These are phyloP conservation scores for Brachypalpus laphriformis DNA, from an alignment of 2,888 invertebrate genomes.

Conservation along the genomic window DNA sequence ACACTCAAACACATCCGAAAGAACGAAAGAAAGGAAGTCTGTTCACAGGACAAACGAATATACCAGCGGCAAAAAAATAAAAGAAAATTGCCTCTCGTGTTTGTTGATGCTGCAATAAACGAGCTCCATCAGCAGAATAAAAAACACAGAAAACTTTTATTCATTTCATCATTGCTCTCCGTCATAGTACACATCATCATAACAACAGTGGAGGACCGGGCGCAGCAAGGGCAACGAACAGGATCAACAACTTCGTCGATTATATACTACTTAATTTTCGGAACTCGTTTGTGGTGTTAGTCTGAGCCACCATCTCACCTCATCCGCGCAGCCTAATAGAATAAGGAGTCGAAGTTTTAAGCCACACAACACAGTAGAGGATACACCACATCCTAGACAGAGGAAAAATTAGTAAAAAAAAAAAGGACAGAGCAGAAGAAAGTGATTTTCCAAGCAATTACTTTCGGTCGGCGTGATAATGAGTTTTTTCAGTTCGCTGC, in stretches of 20 bases:
- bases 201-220: constrained; percentile 1
- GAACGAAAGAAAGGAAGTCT: not conserved
- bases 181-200: constrained; percentile 47
- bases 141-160: constrained; percentile 48
- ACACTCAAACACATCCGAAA: not conserved
- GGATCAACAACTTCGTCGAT: constrained; percentile 66
- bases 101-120: constrained; percentile 63
- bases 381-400: not conserved
- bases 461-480: constrained; percentile 82
- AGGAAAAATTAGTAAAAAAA: not conserved
- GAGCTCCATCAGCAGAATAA: constrained; percentile 40
- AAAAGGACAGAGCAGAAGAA: constrained; percentile 33
- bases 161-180: constrained; percentile 35
- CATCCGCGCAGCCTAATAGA: constrained; percentile 6
- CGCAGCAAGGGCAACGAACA: not conserved
- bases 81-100: constrained; percentile 50
- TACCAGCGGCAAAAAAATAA: not conserved
- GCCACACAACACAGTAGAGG: not conserved
- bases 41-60: constrained; percentile 2
- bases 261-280: constrained; percentile 63
- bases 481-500: constrained; percentile 94
- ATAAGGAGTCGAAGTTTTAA: constrained; percentile 36
- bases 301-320: not conserved
- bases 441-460: constrained; percentile 72
- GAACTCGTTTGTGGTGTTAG: constrained; percentile 14